Evolutionary conservation across 2,888 invertebrate species (phyloP).

Genomic region (Hemithea aestivaria): DNA sequence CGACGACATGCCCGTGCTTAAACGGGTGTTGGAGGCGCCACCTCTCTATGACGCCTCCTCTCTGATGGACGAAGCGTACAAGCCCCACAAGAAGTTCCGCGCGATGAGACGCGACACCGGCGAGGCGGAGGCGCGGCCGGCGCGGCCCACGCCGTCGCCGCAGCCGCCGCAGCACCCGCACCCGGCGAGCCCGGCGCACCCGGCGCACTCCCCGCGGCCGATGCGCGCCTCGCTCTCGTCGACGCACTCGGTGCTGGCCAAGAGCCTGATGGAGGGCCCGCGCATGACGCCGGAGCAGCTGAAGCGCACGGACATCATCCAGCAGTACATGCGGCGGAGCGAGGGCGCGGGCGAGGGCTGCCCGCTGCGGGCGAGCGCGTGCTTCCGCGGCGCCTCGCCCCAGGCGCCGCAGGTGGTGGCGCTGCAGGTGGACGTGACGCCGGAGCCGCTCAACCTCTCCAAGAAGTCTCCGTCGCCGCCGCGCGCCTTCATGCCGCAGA

Average conservation of each 20-base stretch:
- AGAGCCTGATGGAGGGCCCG: slow-evolving; percentile 95
- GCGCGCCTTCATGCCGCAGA: slow-evolving; percentile 81
- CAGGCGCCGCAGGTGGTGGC: slow-evolving; percentile 71
- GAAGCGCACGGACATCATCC: slow-evolving; percentile 94
- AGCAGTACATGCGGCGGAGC: slow-evolving; percentile 93
- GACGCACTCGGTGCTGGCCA: slow-evolving; percentile 93
- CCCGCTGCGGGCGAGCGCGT: slow-evolving; percentile 59
- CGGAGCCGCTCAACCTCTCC: slow-evolving; percentile 93
- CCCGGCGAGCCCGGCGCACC: slow-evolving; percentile 53
- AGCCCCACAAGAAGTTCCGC: slow-evolving; percentile 97
- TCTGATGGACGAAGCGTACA: slow-evolving; percentile 96
- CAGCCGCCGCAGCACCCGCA: slow-evolving; percentile 76
- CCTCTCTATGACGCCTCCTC: slow-evolving; percentile 94
- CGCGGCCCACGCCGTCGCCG: slow-evolving; percentile 71
- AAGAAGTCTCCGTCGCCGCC: slow-evolving; percentile 86
- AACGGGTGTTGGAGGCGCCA: slow-evolving; percentile 94
- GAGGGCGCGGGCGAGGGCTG: slow-evolving; percentile 74
- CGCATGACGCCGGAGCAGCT: slow-evolving; percentile 95
- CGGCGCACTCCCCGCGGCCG: slow-evolving; percentile 68
- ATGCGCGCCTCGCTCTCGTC: slow-evolving; percentile 84
- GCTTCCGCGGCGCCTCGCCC: slow-evolving; percentile 65
- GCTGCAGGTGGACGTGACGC: slow-evolving; percentile 88
- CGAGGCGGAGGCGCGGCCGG: slow-evolving; percentile 82
- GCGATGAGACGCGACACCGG: slow-evolving; percentile 90
- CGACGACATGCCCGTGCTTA: slow-evolving; percentile 96